Evolutionary conservation across 2,113 vertebrate genomes (phyloP).

Genomic region (Mesitornis unicolor): DNA sequence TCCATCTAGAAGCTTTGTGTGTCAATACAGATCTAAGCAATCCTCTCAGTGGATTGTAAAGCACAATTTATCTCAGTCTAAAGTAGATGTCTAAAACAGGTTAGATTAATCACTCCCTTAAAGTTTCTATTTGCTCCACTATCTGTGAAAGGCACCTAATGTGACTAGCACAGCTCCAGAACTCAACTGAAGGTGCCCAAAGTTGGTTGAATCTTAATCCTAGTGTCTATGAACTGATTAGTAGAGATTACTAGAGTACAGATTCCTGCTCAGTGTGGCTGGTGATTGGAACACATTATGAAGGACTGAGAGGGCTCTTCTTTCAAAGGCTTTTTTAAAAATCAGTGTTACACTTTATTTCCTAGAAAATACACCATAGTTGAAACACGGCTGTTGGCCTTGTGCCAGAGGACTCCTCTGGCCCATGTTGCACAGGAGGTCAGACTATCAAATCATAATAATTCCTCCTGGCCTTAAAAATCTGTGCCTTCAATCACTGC

Average conservation of each 20-base stretch:
- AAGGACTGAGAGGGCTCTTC: not conserved
- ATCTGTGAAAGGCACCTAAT: slow-evolving; percentile 14
- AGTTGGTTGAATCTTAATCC: not conserved
- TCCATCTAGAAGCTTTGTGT: not conserved
- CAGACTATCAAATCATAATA: not conserved
- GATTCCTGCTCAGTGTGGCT: not conserved
- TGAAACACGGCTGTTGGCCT: not conserved
- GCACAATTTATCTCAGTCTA: slow-evolving; percentile 40
- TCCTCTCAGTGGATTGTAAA: not conserved
- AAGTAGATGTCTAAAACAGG: slow-evolving; percentile 7
- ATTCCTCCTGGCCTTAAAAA: not conserved
- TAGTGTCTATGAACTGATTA: not conserved
- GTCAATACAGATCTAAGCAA: slow-evolving; percentile 21
- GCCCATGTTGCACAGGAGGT: not conserved
- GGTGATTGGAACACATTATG: not conserved
- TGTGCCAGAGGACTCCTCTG: not conserved
- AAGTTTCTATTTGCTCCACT: slow-evolving; percentile 14
- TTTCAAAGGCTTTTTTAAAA: not conserved
- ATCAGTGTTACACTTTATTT: not conserved
- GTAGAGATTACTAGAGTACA: not conserved
- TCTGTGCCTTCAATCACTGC: not conserved
- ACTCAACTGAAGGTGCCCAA: not conserved
- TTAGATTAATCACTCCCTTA: slow-evolving; percentile 54
- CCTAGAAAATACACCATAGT: not conserved
- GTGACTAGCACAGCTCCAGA: not conserved